Evolutionary conservation across 2,113 vertebrate genomes (phyloP), one percentile per base, ranked within the genome.

Genomic region (Pelvicachromis taeniatus): DNA sequence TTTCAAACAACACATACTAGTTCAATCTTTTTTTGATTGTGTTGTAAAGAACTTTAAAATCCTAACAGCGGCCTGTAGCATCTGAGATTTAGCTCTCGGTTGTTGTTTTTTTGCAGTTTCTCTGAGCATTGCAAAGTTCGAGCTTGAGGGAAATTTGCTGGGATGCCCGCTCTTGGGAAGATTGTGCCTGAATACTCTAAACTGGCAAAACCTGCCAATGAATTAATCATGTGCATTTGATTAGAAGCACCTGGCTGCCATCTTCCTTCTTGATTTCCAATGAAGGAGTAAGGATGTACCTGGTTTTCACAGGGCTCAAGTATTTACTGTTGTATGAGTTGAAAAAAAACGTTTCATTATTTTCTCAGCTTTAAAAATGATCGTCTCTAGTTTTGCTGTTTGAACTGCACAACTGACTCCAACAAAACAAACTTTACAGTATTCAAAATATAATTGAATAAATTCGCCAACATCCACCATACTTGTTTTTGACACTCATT

Each of bases 401-500:
- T 73, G 23, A 73, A 73, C 26, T 17, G 23, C 9, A 29, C 23
- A 48, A 48, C 68, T 73, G 16, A 73, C 16, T 48, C 65, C 40
- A 73, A 73, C 9, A 73, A 33, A 75, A 42, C 11, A 21, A 63
- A 35, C 73, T 23, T 2, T 63, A 68, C 68, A 11, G 14, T 38
- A 68, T 14, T 5, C 45, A 42, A 33, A 48, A 38, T 4, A 59
- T 35, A 5, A 45, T 33, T n/a, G 53, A 59, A 78, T 33, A 38
- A 45, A 79, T 33, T 42, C 12, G 40, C 31, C 48, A 78, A 85
- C 12, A 77, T 38, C 19, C 4, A 9, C 48, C 78, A 45, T 58
- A 33, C 73, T 80, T 82, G 85, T 90, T 85, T 91, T 85, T 33
- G 70, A 85, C 8, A 9, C 21, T 42, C 6, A 14, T 87, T 85